phyloP scores from a whole-genome alignment of 2,113 vertebrate genomes.

The Anhinga rufa region DNA sequence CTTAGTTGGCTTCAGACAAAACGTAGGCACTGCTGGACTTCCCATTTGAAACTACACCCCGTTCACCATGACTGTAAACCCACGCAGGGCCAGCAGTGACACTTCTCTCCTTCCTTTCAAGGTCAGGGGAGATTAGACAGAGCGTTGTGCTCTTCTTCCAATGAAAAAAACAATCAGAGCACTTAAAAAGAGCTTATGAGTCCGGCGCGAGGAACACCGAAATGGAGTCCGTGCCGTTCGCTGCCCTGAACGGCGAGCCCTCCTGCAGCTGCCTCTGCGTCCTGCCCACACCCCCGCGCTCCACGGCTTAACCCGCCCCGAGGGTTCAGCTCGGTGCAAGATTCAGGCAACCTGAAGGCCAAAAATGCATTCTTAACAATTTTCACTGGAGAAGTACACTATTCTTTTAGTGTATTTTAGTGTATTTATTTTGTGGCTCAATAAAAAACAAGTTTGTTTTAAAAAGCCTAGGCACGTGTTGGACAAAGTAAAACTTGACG shows the following conservation, averaged over 20 bases:
- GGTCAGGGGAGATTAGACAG: conserved; percentile 84
- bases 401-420: too few species aligned
- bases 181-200: conserved; percentile 78
- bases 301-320: fast-evolving
- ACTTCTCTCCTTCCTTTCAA: conserved; percentile 30
- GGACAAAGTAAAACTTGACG: neutral
- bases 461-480: fast-evolving
- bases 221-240: conserved; percentile 86
- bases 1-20: neutral
- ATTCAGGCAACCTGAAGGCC: neutral
- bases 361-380: fast-evolving
- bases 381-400: neutral
- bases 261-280: neutral
- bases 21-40: neutral
- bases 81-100: neutral
- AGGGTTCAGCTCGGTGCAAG: fast-evolving
- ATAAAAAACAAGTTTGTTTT: neutral
- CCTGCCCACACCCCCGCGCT: fast-evolving
- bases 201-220: conserved; percentile 84
- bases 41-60: neutral
- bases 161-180: conserved; percentile 82
- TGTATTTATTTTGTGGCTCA: too few species aligned
- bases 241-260: conserved; percentile 65
- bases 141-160: conserved; percentile 85
- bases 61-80: too few species aligned